Evolutionary conservation across 1,140 invertebrate genomes (phyloP).

Genomic region (Meloidogyne chitwoodi): DNA sequence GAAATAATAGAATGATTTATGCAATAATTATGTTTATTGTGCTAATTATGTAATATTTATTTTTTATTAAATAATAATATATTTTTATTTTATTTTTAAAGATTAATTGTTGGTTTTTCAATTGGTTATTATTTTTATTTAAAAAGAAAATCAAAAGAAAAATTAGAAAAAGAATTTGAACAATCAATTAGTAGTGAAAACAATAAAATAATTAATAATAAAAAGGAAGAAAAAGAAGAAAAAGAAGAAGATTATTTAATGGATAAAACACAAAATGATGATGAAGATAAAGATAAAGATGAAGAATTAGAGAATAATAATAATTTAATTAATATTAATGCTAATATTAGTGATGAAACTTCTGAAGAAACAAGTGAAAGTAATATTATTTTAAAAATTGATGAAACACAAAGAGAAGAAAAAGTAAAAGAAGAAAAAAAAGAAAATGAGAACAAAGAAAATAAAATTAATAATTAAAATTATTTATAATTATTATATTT

Average conservation of each 20-base stretch:
- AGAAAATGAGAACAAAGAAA: too few relatives aligned
- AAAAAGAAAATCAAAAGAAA: neutral
- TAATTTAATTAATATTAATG: too few relatives aligned
- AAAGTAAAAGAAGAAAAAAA: neutral
- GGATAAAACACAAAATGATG: neutral
- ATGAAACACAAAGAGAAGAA: neutral
- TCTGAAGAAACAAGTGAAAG: too few relatives aligned
- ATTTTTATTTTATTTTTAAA: too few relatives aligned
- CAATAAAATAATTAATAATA: too few relatives aligned
- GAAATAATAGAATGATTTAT: neutral
- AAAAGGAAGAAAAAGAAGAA: too few relatives aligned
- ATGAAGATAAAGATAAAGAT: neutral
- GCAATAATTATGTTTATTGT: neutral
- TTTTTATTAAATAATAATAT: too few relatives aligned
- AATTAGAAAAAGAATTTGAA: neutral
- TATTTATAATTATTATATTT: too few relatives aligned
- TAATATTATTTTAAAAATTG: neutral
- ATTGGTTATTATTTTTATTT: neutral
- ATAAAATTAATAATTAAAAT: too few relatives aligned
- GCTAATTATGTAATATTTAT: neutral
- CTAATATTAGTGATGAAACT: too few relatives aligned
- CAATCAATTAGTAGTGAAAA: too few relatives aligned
- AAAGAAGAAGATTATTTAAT: neutral
- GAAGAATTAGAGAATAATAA: neutral
- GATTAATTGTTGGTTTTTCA: neutral